These are phyloP conservation scores for Drosophila ananassae DNA, from an alignment of 1,140 invertebrate genomes.

Conservation along the genomic window DNA sequence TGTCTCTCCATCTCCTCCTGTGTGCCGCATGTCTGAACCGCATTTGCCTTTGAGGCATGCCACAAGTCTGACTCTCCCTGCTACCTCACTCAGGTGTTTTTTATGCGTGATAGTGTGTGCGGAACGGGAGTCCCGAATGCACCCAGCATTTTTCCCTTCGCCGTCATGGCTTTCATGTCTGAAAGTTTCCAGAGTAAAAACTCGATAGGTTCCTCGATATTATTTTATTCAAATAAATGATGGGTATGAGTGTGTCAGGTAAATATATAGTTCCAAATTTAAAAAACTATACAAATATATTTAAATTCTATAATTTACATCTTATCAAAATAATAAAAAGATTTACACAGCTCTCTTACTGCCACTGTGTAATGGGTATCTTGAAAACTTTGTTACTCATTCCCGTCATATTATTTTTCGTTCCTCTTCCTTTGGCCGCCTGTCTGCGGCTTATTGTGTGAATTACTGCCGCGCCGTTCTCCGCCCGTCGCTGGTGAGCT, in stretches of 20 bases:
- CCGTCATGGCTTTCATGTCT: slow-evolving; percentile 12
- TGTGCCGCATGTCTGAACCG: slow-evolving; percentile 28
- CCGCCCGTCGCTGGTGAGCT: slow-evolving; percentile 5
- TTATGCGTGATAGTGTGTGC: slow-evolving; percentile 13
- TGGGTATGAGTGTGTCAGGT: no score
- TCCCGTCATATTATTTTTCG: slow-evolving; percentile 14
- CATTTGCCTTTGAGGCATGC: slow-evolving; percentile 70
- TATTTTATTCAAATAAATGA: no score
- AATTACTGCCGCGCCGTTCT: slow-evolving; percentile 61
- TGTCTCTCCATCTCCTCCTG: slow-evolving; percentile 11
- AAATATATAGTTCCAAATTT: neutral
- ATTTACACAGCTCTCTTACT: no score
- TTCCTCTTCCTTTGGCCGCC: slow-evolving; percentile 34
- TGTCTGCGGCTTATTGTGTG: slow-evolving; percentile 78
- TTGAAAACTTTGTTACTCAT: neutral
- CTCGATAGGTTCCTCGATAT: neutral
- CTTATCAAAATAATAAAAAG: neutral
- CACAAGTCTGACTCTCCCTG: slow-evolving; percentile 58
- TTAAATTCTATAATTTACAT: neutral
- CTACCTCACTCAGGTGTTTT: slow-evolving; percentile 19
- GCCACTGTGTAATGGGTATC: neutral
- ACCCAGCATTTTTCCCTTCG: slow-evolving; percentile 20
- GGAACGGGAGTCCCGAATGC: slow-evolving; percentile 31
- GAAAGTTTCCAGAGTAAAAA: slow-evolving; percentile 12
- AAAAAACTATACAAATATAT: neutral